Evolutionary conservation across 1,140 invertebrate species (phyloP).

Genomic region (Drosophila tropicalis): DNA sequence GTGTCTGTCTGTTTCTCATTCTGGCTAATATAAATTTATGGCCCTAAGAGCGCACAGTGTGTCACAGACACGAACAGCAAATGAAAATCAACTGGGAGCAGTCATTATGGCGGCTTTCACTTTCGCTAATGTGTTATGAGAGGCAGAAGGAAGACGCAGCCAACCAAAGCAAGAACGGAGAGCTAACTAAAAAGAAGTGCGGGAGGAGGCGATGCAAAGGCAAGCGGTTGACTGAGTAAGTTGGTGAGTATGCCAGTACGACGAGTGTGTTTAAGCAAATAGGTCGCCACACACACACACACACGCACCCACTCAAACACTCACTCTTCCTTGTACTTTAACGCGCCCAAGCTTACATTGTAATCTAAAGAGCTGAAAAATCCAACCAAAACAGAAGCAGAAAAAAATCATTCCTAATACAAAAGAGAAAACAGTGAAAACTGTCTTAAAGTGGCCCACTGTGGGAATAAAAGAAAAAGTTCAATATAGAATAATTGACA

Average conservation of each 20-base stretch:
- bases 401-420: constrained; percentile 6
- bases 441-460: not conserved
- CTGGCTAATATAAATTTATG: constrained; percentile 74
- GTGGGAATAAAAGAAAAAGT: not conserved
- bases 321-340: constrained; percentile 58
- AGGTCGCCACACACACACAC: constrained; percentile 61
- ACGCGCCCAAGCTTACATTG: constrained; percentile 72
- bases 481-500: not conserved
- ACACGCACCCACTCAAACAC: constrained; percentile 28
- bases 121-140: constrained; percentile 80
- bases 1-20: constrained; percentile 5
- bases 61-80: constrained; percentile 63
- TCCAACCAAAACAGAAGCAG: constrained; percentile 28
- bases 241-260: constrained; percentile 39
- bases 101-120: constrained; percentile 79
- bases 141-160: constrained; percentile 42
- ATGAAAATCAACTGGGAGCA: constrained; percentile 77
- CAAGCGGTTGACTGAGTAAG: constrained; percentile 10
- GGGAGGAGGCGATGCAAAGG: constrained; percentile 2
- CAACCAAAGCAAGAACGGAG: constrained; percentile 22
- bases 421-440: not conserved
- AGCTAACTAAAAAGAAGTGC: constrained; percentile 28
- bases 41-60: constrained; percentile 54
- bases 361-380: constrained; percentile 66
- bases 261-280: constrained; percentile 70